Conservation (phyloP, 1,140 invertebrate genomes). For the Lepidurus couesii region DNA sequence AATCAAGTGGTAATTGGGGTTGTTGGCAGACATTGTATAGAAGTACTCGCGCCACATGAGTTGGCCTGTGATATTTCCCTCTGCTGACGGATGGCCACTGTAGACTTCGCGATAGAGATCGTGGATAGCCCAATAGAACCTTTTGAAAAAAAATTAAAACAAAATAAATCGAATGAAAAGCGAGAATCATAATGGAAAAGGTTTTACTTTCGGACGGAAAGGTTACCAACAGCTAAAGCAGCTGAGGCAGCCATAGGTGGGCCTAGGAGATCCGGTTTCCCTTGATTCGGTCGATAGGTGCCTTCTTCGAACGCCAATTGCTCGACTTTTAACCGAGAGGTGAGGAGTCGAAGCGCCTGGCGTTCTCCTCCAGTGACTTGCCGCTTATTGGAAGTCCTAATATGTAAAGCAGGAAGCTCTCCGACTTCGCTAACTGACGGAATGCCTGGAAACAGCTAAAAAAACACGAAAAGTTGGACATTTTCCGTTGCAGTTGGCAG, state of each 20-base stretch:
- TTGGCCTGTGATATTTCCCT: constrained; percentile 56
- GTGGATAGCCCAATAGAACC: constrained; percentile 59
- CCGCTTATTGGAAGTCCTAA: constrained; percentile 39
- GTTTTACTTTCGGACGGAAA: constrained; percentile 56
- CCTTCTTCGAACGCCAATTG: constrained; percentile 53
- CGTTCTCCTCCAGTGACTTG: constrained; percentile 56
- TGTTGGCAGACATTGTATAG: constrained; percentile 61
- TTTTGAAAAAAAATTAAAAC: constrained; percentile 36
- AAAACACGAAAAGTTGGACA: too few relatives aligned
- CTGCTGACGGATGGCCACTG: constrained; percentile 44
- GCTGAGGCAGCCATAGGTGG: constrained; percentile 62
- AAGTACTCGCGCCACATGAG: constrained; percentile 72
- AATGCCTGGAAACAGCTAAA: constrained; percentile 31
- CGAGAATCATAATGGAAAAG: constrained; percentile 39
- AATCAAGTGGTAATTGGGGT: constrained; percentile 67
- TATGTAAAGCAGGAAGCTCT: constrained; percentile 40
- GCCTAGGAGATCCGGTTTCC: constrained; percentile 59
- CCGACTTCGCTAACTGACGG: constrained; percentile 42
- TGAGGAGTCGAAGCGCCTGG: constrained; percentile 55
- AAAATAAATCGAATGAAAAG: neutral
- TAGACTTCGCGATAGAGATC: constrained; percentile 55
- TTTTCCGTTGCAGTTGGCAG: neutral
- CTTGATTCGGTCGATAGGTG: constrained; percentile 60
- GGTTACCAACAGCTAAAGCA: constrained; percentile 52
- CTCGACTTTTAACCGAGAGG: constrained; percentile 46